These are phyloP conservation scores for Urocitellus parryii DNA, from an alignment of 2,113 vertebrate species.

Conservation along the genomic window DNA sequence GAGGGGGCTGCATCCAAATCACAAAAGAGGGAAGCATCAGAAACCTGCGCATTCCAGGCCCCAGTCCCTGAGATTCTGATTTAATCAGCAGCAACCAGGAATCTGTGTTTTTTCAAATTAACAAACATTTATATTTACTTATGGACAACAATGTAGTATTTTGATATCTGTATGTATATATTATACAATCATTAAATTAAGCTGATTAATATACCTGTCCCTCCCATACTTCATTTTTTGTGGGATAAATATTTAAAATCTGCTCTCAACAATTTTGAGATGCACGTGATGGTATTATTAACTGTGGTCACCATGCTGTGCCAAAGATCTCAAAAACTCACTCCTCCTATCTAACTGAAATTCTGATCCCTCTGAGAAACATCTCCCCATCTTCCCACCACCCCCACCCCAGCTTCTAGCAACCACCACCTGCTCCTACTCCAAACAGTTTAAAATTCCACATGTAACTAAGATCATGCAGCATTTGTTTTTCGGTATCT, in stretches of 20 bases:
- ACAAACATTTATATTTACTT: not conserved
- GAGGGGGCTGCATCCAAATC: not conserved
- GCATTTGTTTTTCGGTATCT: not conserved
- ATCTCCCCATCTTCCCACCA: not conserved
- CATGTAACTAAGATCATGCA: not conserved
- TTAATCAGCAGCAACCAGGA: not conserved
- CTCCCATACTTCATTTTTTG: not conserved
- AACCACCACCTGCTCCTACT: not conserved
- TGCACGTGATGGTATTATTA: not conserved
- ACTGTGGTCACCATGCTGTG: too few relatives aligned
- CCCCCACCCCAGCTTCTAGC: not conserved
- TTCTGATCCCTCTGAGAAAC: not conserved
- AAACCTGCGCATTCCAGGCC: not conserved
- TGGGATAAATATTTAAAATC: not conserved
- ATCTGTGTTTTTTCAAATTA: not conserved
- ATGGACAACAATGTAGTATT: not conserved
- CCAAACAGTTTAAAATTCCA: not conserved
- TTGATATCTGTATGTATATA: not conserved
- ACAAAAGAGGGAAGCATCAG: not conserved
- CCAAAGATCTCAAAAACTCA: not conserved
- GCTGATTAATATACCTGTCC: not conserved
- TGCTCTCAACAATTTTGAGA: not conserved
- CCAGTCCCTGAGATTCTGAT: not conserved
- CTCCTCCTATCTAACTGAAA: not conserved
- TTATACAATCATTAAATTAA: not conserved